Percentiles rank a stretch among this genome's conserved stretches.
Evolutionary conservation across 2,797 vertebrate species (phyloP).

Genomic region (Melanogrammus aeglefinus): DNA sequence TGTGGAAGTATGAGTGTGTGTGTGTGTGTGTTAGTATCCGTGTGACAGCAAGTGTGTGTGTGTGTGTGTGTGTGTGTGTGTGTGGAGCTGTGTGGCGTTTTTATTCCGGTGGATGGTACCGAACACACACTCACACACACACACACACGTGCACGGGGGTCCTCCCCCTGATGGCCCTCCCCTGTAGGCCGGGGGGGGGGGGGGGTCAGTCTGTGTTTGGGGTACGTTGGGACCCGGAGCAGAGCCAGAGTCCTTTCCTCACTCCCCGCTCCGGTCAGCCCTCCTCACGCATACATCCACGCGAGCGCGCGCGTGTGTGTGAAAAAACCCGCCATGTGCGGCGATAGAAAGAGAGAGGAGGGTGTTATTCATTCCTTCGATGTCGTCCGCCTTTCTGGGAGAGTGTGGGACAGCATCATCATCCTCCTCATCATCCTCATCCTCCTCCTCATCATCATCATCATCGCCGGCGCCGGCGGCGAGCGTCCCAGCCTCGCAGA

Average conservation of each 20-base stretch:
- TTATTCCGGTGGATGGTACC: conserved; percentile 54
- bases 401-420: conserved; percentile 51
- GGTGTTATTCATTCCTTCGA: conserved; percentile 47
- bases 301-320: not conserved
- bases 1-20: conserved; percentile 25
- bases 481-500: conserved; percentile 45
- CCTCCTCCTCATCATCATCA: not conserved
- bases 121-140: conserved; percentile 34
- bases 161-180: conserved; percentile 26
- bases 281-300: conserved; percentile 60
- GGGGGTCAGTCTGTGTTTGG: conserved; percentile 55
- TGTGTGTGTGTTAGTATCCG: conserved; percentile 36
- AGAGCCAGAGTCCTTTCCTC: conserved; percentile 59
- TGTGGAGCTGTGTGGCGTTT: conserved; percentile 15
- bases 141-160: not conserved
- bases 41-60: conserved; percentile 29
- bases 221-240: conserved; percentile 50
- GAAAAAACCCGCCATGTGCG: not conserved
- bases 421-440: too few relatives aligned
- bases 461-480: conserved; percentile 30
- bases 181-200: conserved; percentile 44
- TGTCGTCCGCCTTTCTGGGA: conserved; percentile 56
- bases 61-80: conserved; percentile 13
- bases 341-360: conserved; percentile 26
- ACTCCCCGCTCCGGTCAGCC: conserved; percentile 59